phyloP scores from a whole-genome alignment of 2,888 invertebrate genomes.

The Strigamia maritima region DNA sequence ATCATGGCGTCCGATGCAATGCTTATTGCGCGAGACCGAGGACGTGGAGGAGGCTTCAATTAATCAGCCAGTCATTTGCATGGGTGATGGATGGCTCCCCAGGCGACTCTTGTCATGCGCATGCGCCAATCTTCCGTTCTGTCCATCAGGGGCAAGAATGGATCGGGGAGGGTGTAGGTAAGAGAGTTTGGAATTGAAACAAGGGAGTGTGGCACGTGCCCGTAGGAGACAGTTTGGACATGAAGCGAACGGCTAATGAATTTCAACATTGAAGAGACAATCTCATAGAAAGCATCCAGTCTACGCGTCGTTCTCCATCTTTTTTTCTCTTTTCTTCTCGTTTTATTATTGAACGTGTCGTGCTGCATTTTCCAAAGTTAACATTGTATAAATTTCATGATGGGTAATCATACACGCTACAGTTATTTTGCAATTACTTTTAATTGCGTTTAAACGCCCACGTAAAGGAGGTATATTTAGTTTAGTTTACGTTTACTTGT shows the following conservation, averaged over 20 bases:
- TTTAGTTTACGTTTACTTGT: neutral
- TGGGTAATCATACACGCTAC: neutral
- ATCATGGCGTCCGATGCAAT: neutral
- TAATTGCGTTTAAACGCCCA: neutral
- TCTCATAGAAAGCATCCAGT: neutral
- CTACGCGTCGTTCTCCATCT: neutral
- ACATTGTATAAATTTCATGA: neutral
- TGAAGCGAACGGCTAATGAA: slow-evolving; percentile 6
- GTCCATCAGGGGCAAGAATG: slow-evolving; percentile 5
- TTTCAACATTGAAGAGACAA: slow-evolving; percentile 15
- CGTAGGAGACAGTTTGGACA: slow-evolving; percentile 15
- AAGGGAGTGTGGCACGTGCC: slow-evolving; percentile 10
- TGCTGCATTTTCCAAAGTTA: neutral
- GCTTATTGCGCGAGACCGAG: slow-evolving; percentile 2
- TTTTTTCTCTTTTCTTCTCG: neutral
- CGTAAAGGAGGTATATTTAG: neutral
- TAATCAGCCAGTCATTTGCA: slow-evolving; percentile 15
- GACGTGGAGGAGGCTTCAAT: slow-evolving; percentile 1
- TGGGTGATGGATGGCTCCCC: slow-evolving; percentile 10
- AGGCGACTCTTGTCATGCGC: slow-evolving; percentile 15
- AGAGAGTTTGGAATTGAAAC: slow-evolving; percentile 15
- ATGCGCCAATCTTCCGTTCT: slow-evolving; percentile 10
- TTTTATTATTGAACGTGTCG: slow-evolving; percentile 2
- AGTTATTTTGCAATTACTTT: neutral
- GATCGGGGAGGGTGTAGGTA: slow-evolving; percentile 13